Base-by-base conservation (phyloP, 1,140 invertebrate genomes). In the Phocides pigmalion region DNA sequence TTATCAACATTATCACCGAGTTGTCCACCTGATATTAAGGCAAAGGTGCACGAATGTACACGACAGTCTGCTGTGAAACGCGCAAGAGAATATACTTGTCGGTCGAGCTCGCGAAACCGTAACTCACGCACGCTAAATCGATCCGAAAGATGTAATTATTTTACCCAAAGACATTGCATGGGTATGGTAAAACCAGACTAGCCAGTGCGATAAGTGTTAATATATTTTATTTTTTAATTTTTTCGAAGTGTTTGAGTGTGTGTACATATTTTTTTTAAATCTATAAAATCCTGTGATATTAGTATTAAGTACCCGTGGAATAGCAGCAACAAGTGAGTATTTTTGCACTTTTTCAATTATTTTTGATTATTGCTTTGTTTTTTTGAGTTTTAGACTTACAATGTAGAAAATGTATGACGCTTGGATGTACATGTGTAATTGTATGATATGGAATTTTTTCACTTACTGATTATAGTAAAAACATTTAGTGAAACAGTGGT, bases 201-300 rank as follows among this genome's bases (percentile, higher is more conserved):
- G 66, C 56, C 65, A 68, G 73, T 82, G 80, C 78, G 72, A 64
- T 76, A 72, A 64, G 68, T 76, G 68, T 69, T 71, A 69, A 65
- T 74, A 70, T 59, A 17, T 17, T 41, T 42, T 17, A 8, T 4
- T 42, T 42, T 9, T n/a, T n/a, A n/a, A 11, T 17, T 9, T 42
- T 42, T 42, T 16, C 9, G 5, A 42, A 72, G 71, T 81, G 70
- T 77, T 65, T 71, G 63, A 72, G 74, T 80, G 76, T 67, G 50
- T 54, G 65, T 68, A 67, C 59, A 68, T 47, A 71, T 69, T 64
- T 76, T 74, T 63, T 41, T 66, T 64, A 54, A 62, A 54, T 69
- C 50, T 64, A 56, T 81, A 81, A 84, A 87, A 85, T 85, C 84
- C 84, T 87, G 84, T 87, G 84, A 87, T 87, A 85, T 82, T 87